A percentile compares a stretch with the other conserved stretches of the same genome.
Evolutionary conservation across 2,797 vertebrate species (phyloP).

Genomic region (Poeciliopsis turneri): DNA sequence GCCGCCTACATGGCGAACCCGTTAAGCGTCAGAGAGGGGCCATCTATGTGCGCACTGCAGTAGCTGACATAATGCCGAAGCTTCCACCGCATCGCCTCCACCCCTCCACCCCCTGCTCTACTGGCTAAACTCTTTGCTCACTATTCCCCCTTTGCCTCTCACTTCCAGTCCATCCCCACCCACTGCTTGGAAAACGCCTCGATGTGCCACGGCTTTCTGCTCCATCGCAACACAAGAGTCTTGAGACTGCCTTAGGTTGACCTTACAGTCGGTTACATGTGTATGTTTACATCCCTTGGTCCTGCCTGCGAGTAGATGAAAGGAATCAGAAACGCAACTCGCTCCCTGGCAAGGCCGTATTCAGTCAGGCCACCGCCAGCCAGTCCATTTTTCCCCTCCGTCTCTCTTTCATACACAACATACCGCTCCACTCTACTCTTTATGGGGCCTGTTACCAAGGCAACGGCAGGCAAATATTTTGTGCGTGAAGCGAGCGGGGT

Average conservation of each 20-base stretch:
- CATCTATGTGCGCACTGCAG: conserved; percentile 66
- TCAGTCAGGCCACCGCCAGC: conserved; percentile 43
- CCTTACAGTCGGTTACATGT: background rate
- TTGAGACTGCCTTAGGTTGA: conserved; percentile 1
- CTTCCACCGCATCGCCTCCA: conserved; percentile 58
- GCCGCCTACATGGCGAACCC: conserved; percentile 30
- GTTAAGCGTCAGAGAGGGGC: conserved; percentile 39
- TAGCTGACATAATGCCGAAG: conserved; percentile 57
- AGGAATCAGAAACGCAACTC: conserved; percentile 21
- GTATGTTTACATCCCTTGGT: background rate
- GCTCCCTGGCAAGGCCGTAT: conserved; percentile 31
- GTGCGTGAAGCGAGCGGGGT: conserved; percentile 46
- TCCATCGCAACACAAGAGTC: background rate
- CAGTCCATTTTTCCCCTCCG: conserved; percentile 13
- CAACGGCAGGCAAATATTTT: conserved; percentile 73
- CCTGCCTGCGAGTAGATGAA: conserved; percentile 23
- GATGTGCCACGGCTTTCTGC: background rate
- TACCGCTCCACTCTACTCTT: conserved; percentile 50
- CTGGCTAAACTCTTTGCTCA: conserved; percentile 15
- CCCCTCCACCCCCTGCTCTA: background rate
- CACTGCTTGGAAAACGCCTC: conserved; percentile 10
- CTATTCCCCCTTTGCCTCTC: conserved; percentile 12
- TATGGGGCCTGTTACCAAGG: conserved; percentile 78
- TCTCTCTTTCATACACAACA: conserved; percentile 49
- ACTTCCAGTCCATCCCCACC: conserved; percentile 33